Percentiles rank a stretch among this genome's conserved stretches.
phyloP scores from a whole-genome alignment of 2,113 vertebrate species.

The Aleadryas rufinucha region DNA sequence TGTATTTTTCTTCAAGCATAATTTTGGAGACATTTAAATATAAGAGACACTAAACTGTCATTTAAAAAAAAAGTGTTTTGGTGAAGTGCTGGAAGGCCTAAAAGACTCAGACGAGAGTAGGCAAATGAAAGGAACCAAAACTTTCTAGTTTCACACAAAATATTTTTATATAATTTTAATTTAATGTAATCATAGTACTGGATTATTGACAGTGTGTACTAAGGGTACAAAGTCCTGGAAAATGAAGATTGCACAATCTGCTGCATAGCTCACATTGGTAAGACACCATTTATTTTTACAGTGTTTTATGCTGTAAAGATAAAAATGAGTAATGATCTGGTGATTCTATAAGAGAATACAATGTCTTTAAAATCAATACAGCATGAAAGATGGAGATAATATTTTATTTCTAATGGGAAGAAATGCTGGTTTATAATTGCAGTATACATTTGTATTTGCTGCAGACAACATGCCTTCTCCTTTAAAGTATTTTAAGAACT shows the following conservation, averaged over 20 bases:
- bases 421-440: constrained; percentile 25
- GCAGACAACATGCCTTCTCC: constrained; percentile 11
- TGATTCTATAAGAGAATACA: background rate
- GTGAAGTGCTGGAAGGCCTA: constrained; percentile 35
- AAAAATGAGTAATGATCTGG: background rate
- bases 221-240: background rate
- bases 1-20: constrained; percentile 59
- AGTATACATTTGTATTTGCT: background rate
- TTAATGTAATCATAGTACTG: background rate
- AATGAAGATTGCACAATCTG: background rate
- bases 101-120: background rate
- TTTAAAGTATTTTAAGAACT: constrained; percentile 54
- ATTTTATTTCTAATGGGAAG: background rate
- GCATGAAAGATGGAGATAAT: background rate
- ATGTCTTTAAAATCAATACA: background rate
- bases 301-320: background rate
- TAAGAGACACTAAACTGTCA: constrained; percentile 47
- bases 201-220: background rate
- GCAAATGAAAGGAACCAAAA: constrained; percentile 32
- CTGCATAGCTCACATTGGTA: background rate
- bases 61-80: constrained; percentile 45
- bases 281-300: background rate
- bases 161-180: constrained; percentile 23
- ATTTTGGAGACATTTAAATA: constrained; percentile 51
- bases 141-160: constrained; percentile 25